A percentile compares a stretch with the other conserved stretches of the same genome.
Conservation (phyloP, 2,888 invertebrate genomes). For the Priocnemis perturbator region DNA sequence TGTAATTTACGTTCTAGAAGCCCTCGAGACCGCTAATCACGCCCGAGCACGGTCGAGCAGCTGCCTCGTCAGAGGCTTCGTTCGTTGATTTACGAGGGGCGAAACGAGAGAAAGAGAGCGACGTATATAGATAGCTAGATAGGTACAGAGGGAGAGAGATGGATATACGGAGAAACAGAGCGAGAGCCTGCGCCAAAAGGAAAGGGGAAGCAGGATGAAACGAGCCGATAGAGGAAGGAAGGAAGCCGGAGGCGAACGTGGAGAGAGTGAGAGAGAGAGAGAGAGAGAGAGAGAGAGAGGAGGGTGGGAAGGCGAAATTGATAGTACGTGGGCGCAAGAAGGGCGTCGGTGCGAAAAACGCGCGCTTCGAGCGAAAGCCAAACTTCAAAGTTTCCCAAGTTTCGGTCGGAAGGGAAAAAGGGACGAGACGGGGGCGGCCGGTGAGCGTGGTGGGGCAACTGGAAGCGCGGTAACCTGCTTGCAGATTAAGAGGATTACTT, state of each 20-base stretch:
- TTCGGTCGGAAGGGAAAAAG: too few relatives aligned
- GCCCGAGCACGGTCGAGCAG: slow-evolving; percentile 2
- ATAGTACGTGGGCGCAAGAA: neutral
- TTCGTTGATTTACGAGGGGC: slow-evolving; percentile 13
- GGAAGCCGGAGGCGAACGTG: slow-evolving; percentile 3
- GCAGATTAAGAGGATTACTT: slow-evolving; percentile 7
- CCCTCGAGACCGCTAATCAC: slow-evolving; percentile 16
- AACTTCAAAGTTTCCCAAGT: slow-evolving; percentile 4
- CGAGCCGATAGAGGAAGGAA: neutral
- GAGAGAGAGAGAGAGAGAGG: slow-evolving; percentile 6
- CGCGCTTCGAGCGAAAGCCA: neutral
- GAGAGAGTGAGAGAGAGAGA: slow-evolving; percentile 19
- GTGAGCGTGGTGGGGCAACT: too few relatives aligned
- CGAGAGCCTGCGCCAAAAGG: too few relatives aligned
- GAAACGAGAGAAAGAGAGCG: slow-evolving; percentile 23
- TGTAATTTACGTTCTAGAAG: slow-evolving; percentile 6
- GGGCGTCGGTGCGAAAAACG: slow-evolving; percentile 1
- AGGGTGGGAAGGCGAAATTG: neutral
- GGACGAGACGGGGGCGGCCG: too few relatives aligned
- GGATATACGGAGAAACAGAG: slow-evolving; percentile 9
- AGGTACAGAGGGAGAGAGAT: too few relatives aligned
- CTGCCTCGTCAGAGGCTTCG: neutral
- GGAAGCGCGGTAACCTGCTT: neutral
- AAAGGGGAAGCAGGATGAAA: neutral
- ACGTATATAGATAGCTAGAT: slow-evolving; percentile 3